Evolutionary conservation across 1,140 invertebrate species (phyloP).

Genomic region (Araneus ventricosus): DNA sequence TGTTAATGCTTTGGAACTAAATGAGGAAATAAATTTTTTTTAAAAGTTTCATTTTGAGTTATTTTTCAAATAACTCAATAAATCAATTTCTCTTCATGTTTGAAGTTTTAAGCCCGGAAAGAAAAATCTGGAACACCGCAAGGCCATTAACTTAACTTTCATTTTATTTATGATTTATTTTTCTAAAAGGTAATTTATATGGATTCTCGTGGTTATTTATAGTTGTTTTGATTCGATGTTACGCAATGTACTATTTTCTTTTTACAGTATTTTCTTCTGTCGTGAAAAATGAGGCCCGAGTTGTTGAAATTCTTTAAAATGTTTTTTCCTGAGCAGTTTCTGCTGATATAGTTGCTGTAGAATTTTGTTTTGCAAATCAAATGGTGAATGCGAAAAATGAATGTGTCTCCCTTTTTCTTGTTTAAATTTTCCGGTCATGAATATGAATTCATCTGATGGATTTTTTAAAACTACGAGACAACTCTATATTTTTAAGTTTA

Average conservation of each 20-base stretch:
- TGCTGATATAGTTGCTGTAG: too few species aligned
- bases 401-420: too few species aligned
- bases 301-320: not conserved
- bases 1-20: conserved; percentile 56
- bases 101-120: not conserved
- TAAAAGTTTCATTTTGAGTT: not conserved
- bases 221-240: not conserved
- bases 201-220: not conserved
- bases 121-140: not conserved
- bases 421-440: too few species aligned
- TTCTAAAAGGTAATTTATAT: not conserved
- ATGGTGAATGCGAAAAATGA: not conserved
- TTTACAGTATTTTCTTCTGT: not conserved
- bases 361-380: not conserved
- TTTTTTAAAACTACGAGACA: too few species aligned
- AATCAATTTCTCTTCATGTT: conserved; percentile 53
- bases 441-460: too few species aligned
- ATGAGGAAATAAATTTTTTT: conserved; percentile 60
- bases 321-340: not conserved
- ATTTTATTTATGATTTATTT: not conserved
- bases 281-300: not conserved
- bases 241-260: not conserved
- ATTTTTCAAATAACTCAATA: conserved; percentile 43
- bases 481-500: too few species aligned
- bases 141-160: conserved; percentile 18